Evolutionary conservation across 2,888 invertebrate genomes (phyloP).

Genomic region (Athripsodes cinereus): DNA sequence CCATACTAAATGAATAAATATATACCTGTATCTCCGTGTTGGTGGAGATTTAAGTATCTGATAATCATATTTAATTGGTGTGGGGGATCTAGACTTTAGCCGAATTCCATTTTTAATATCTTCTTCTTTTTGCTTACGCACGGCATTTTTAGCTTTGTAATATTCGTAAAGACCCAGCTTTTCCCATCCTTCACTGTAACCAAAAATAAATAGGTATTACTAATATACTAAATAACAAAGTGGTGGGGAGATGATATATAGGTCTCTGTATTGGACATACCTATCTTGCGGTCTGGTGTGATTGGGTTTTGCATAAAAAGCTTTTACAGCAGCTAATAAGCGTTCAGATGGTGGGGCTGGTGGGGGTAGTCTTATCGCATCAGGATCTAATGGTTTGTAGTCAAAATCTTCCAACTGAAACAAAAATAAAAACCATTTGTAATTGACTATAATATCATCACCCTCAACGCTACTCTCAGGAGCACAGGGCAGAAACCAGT

Average conservation of each 20-base stretch:
- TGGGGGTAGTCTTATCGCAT: conserved; percentile 85
- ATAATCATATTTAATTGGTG: conserved; percentile 69
- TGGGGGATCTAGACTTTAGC: conserved; percentile 69
- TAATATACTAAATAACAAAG: neutral
- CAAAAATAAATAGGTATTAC: neutral
- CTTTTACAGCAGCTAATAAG: conserved; percentile 87
- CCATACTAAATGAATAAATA: neutral
- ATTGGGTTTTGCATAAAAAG: conserved; percentile 91
- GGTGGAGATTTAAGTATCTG: conserved; percentile 68
- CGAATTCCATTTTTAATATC: conserved; percentile 67
- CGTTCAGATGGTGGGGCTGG: conserved; percentile 93
- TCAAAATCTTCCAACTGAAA: conserved; percentile 77
- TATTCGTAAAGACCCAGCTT: conserved; percentile 96
- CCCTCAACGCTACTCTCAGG: too few relatives aligned
- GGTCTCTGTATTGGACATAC: conserved; percentile 47
- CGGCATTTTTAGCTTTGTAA: conserved; percentile 91
- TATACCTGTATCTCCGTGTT: conserved; percentile 64
- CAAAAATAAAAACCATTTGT: too few relatives aligned
- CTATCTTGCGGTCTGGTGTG: conserved; percentile 93
- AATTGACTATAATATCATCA: too few relatives aligned
- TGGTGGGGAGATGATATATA: too few relatives aligned
- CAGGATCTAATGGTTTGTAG: conserved; percentile 86
- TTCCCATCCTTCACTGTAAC: conserved; percentile 92
- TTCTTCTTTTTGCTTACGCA: conserved; percentile 82
- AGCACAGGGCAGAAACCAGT: too few relatives aligned